Evolutionary conservation across 53 echinoderm and acorn worm species (phyloP), one percentile per base, ranked within the genome.

Genomic region (Paelopatides confundens): DNA sequence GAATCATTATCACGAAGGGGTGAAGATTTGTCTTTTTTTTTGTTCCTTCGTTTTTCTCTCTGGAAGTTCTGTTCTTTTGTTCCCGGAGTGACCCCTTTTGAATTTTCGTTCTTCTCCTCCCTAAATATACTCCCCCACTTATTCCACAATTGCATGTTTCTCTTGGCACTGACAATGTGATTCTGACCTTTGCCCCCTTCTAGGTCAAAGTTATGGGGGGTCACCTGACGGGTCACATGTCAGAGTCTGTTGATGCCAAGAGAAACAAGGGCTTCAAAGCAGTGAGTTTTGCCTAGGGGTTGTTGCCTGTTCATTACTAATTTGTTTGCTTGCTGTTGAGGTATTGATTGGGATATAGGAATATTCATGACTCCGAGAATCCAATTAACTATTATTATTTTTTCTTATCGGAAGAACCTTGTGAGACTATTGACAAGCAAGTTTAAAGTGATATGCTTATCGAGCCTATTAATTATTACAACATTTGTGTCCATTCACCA

Each of bases 171-270:
- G 82, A 69, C 50, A 64, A 52, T 65, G 38, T 35, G 70, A 35
- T 64, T 89, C 62, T 92, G 90, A 82, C 91, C 93, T 66, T 77
- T 90, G 79, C 69, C 82, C 87, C 65, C 76, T 92, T 90, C 92
- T 85, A 98, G 99, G 99, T 94, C 87, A 96, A 89, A 87, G 89
- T 89, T 70, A 94, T 88, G 89, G 85, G 94, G 66, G 99, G 99
- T 85, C 88, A 90, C 68, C 63, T 90, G 86, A 96, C 99, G 88
- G 99, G 94, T 88, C 86, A 88, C 78, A 92, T 86, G 92, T 94
- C 93, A 62, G 87, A 93, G 87, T 94, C 63, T 63, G 65, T 38
- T 46, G 63, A 83, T 83, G 84, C 94, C 90, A 98, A 91, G 90
- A 85, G 96, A 87, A 98, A 98, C 89, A 81, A 88, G 92, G 99